Evolutionary conservation across 2,113 vertebrate species (phyloP), one percentile per base, ranked within the genome.

Genomic region (human (Homo sapiens)): DNA sequence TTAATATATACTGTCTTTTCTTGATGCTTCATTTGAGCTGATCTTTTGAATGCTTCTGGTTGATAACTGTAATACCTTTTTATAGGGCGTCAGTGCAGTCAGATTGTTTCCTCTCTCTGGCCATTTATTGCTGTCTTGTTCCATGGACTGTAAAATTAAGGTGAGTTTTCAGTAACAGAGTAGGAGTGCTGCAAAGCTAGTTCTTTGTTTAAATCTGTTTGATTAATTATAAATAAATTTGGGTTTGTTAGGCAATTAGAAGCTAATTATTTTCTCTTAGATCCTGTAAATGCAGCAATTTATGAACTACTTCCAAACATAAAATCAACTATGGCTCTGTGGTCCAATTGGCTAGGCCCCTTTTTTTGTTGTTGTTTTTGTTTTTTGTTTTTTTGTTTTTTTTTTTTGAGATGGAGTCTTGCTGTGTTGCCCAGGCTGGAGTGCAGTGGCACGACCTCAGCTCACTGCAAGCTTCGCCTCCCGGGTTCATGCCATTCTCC

Each of bases 61-160:
- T 80, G 45, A 8, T 95, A 45, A 95, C 55, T 55, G 1, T 89
- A 45, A 22, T 96, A 61, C 16, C 93, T 97, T 92, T 96, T 98
- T 97, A 72, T 83, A 99, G 99, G 99, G 99, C 30, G 99, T 99
- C 99, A 99, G 99, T 96, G 99, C 99, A 6, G 99, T 99, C 94
- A 99, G 99, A 45, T 98, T 99, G 86, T 99, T 99, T 97, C 99
- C 99, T n/a, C 98, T 97, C 2, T 99, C 99, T 81, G 99, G 99
- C 76, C 99, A 99, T 98, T 98, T 99, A 64, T 97, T 99, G 94
- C 99, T 99, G 68, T 99, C 99, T 94, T 99, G 98, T 97, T 99
- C 99, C 94, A 99, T 99, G 99, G 99, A 99, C 98, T 99, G 99
- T 98, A 99, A 99, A 98, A 99, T 99, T 97, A 99, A 99, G 99